Conservation (phyloP, 2,888 invertebrate species). For the Apotomis betuletana region DNA sequence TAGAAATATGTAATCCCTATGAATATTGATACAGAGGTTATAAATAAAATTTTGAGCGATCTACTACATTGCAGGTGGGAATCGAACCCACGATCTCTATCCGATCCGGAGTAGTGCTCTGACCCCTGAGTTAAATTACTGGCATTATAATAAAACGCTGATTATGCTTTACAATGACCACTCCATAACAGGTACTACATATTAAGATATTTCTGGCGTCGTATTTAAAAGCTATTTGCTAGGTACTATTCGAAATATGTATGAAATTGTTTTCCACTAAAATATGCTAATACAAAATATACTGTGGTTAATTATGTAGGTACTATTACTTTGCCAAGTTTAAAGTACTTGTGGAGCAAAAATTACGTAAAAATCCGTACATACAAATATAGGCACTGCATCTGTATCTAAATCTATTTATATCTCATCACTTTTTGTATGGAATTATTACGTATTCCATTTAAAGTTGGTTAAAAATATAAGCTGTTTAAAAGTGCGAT, state of each 20-base stretch:
- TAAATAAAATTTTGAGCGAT: too few species aligned
- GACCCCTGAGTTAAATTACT: too few species aligned
- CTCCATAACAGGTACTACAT: neutral
- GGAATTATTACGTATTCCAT: neutral
- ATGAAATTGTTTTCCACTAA: conserved; percentile 9
- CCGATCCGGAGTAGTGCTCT: too few species aligned
- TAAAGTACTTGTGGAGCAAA: conserved; percentile 17
- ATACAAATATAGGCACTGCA: conserved; percentile 35
- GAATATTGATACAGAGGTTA: too few species aligned
- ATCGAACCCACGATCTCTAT: too few species aligned
- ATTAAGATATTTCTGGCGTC: conserved; percentile 1
- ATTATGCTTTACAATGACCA: neutral
- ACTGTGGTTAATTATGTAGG: neutral
- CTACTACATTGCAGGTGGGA: too few species aligned
- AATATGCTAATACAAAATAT: conserved; percentile 19
- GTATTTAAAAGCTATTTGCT: conserved; percentile 10
- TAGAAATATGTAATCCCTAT: too few species aligned
- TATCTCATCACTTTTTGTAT: neutral
- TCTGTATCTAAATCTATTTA: conserved; percentile 24
- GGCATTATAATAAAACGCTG: too few species aligned
- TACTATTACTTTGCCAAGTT: conserved; percentile 11
- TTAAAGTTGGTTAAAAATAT: too few species aligned
- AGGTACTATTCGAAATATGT: conserved; percentile 10
- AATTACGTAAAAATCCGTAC: conserved; percentile 29
- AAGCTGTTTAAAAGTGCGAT: too few species aligned